phyloP scores from a whole-genome alignment of 2,113 vertebrate genomes.

The Heloderma charlesbogerti region DNA sequence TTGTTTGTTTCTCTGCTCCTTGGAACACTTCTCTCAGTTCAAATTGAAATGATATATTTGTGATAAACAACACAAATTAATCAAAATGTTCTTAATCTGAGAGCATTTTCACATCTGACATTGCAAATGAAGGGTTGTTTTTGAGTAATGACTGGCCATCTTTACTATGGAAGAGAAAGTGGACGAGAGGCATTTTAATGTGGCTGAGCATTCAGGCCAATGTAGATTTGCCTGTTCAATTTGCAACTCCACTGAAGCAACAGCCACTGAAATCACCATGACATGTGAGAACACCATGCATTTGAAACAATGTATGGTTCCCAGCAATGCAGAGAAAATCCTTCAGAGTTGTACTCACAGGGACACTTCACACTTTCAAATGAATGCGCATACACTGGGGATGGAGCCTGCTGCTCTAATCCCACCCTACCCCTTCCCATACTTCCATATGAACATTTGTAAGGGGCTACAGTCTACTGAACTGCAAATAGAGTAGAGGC shows the following conservation, averaged over 20 bases:
- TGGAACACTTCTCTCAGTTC: slow-evolving; percentile 46
- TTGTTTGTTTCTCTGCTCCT: background rate
- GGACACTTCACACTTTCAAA: background rate
- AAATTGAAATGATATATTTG: slow-evolving; percentile 10
- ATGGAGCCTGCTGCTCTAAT: background rate
- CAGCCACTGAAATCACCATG: background rate
- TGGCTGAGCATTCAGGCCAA: background rate
- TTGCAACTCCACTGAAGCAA: background rate
- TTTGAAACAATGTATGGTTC: background rate
- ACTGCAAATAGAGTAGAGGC: background rate
- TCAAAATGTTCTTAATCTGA: no score
- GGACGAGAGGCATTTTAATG: background rate
- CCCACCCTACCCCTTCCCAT: background rate
- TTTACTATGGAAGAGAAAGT: background rate
- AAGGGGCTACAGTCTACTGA: background rate
- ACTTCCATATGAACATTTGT: background rate
- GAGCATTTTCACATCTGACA: no score
- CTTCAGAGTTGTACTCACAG: background rate
- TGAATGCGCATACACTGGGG: background rate
- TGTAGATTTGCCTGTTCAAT: background rate
- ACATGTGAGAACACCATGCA: background rate
- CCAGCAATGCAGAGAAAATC: background rate
- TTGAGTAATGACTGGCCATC: background rate
- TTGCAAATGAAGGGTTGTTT: no score
- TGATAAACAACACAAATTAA: background rate